Conservation (phyloP, 2,888 invertebrate species). For the Ectemnius continuus region DNA sequence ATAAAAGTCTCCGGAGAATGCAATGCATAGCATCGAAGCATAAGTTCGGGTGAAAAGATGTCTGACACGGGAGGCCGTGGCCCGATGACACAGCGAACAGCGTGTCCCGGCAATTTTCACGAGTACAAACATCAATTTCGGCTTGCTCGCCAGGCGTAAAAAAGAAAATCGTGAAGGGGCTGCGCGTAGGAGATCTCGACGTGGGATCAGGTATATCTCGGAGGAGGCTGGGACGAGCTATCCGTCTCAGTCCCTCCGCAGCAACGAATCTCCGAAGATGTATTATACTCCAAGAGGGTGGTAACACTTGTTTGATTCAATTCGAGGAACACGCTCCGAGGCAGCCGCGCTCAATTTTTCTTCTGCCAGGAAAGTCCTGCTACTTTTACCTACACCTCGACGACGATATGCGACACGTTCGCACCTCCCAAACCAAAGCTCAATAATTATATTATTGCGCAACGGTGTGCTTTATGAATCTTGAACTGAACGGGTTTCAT, state of each 20-base stretch:
- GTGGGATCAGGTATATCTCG: constrained; percentile 61
- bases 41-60: not conserved
- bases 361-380: constrained; percentile 50
- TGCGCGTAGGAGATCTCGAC: constrained; percentile 44
- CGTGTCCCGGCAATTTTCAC: constrained; percentile 48
- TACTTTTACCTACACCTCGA: constrained; percentile 5
- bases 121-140: constrained; percentile 58
- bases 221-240: constrained; percentile 58
- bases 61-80: not conserved
- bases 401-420: too few relatives aligned
- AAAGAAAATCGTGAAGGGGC: constrained; percentile 53
- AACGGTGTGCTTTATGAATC: too few relatives aligned
- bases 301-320: constrained; percentile 75
- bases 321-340: constrained; percentile 69
- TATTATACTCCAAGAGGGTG: constrained; percentile 69
- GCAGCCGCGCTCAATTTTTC: constrained; percentile 69
- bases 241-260: constrained; percentile 65
- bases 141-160: not conserved
- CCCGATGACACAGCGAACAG: constrained; percentile 13
- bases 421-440: too few relatives aligned
- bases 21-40: not conserved
- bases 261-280: constrained; percentile 64
- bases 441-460: too few relatives aligned
- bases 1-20: not conserved
- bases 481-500: too few relatives aligned